Evolutionary conservation across 2,113 vertebrate species (phyloP), one percentile per base, ranked within the genome.

Genomic region (Leuciscus idus): DNA sequence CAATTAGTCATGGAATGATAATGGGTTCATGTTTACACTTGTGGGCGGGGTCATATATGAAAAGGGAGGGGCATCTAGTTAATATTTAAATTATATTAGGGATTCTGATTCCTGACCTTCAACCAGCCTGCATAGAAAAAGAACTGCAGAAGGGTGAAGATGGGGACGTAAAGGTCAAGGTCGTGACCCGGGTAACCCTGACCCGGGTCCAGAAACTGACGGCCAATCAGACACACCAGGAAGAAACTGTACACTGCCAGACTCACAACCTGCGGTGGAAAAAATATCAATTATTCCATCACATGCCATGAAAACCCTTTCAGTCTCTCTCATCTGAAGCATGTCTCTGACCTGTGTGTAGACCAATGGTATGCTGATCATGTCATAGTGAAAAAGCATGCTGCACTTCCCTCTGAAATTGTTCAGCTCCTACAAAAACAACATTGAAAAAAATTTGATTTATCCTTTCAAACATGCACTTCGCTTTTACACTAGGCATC

Each of bases 41-140:
- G 9, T 78, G 75, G 50, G 15, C 48, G 17, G 46, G 48, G 50
- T 21, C 12, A 36, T 36, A 59, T 36, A n/a, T 33, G 11, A 36
- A 59, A 21, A n/a, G 17, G 33, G 21, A 79, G 52, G 39, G 7
- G 15, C 23, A 30, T 64, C 59, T 81, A 81, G 64, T 64, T 43
- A 21, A 82, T 68, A 66, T 68, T 50, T 64, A 43, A 48, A 77
- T 55, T 1, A 28, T 50, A 10, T 4, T 6, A 15, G 9, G 74
- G 59, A 28, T 39, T 36, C 12, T 48, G 12, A 46, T n/a, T 23
- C 70, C 89, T 89, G 80, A 97, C 98, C 97, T 98, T 99, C 68
- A 99, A 96, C 98, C 97, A 99, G 10, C 98, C 97, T 0, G 95
- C 96, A 0, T 98, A 98, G 92, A 98, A 98, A 92, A 98, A 98